Evolutionary conservation across 1,140 invertebrate genomes (phyloP).

Genomic region (Planococcus citri): DNA sequence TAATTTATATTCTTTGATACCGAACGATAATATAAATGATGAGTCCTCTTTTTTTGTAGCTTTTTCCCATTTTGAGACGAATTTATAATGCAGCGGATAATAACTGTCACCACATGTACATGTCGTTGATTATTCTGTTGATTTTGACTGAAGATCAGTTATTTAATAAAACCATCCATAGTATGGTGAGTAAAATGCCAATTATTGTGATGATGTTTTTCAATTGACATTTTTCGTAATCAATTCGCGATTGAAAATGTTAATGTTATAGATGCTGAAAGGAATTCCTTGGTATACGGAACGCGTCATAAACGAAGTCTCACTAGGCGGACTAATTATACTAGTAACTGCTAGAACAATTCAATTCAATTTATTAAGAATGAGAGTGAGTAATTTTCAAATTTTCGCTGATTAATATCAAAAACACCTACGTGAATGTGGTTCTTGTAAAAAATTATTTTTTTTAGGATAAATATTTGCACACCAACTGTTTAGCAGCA

Average conservation of each 20-base stretch:
- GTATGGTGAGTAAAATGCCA: conserved; percentile 59
- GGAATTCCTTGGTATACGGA: conserved; percentile 87
- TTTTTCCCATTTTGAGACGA: conserved; percentile 85
- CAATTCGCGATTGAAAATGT: background rate
- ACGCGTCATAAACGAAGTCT: conserved; percentile 75
- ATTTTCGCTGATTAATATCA: no score
- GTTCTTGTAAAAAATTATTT: conserved; percentile 2
- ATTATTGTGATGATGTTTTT: conserved; percentile 22
- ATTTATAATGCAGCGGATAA: conserved; percentile 82
- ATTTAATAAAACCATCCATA: conserved; percentile 88
- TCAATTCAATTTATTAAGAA: conserved; percentile 95
- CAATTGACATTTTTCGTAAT: conserved; percentile 19
- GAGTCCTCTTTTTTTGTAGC: conserved; percentile 40
- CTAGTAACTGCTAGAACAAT: conserved; percentile 90
- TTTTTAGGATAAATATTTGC: conserved; percentile 78
- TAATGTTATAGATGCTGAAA: conserved; percentile 58
- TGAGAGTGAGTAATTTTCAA: conserved; percentile 54
- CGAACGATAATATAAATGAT: background rate
- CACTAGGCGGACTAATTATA: conserved; percentile 88
- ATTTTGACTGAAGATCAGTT: conserved; percentile 94
- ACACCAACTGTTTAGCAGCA: conserved; percentile 93
- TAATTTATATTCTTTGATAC: background rate
- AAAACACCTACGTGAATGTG: background rate
- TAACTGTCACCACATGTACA: conserved; percentile 96
- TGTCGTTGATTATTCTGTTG: conserved; percentile 93